Base-by-base conservation (phyloP, 2,797 vertebrate genomes). In the Antennarius maculatus region DNA sequence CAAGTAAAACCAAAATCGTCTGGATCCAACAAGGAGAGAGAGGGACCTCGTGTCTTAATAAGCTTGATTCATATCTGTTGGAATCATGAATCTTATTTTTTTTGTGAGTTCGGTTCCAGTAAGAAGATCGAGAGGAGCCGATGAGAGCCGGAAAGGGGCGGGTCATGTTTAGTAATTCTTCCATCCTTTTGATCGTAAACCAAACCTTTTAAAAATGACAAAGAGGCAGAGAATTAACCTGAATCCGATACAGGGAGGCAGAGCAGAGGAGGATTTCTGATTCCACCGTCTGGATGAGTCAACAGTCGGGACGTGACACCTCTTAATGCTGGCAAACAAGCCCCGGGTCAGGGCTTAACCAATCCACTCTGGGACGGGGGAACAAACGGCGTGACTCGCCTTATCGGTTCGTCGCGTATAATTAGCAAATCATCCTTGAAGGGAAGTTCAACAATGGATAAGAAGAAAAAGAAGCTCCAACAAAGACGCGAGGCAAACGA, bases 201-300 rank as follows among this genome's bases (percentile, higher is more conserved):
- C 70, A 51, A 74, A 37, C 47, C 52, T 61, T 69, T 63, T 61
- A 49, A 60, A 66, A 66, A 71, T 39, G 27, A 80, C 51, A 77
- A 81, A 62, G 56, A 77, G 58, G 61, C 57, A 14, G 59, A 71
- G 77, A 82, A 85, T 85, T 85, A 86, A 76, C 65, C 76, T 74
- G 82, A 85, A 82, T 84, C 76, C 73, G 56, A 64, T 63, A 69
- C 68, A 77, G 66, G 50, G 49, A 81, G 65, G 58, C 58, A 46
- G 56, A 37, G 58, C 58, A 46, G 56, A 37, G 71, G 55, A 74
- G 56, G 52, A 79, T 64, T 64, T 27, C 57, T 71, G 58, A 70
- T 76, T 48, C 23, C 37, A 43, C 23, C 23, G 23, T 23, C 23
- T 23, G 23, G 23, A 23, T 56, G 58, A 37, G 61, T 75, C 73